phyloP scores from a whole-genome alignment of 2,797 vertebrate species.

The Gymnocypris eckloni region DNA sequence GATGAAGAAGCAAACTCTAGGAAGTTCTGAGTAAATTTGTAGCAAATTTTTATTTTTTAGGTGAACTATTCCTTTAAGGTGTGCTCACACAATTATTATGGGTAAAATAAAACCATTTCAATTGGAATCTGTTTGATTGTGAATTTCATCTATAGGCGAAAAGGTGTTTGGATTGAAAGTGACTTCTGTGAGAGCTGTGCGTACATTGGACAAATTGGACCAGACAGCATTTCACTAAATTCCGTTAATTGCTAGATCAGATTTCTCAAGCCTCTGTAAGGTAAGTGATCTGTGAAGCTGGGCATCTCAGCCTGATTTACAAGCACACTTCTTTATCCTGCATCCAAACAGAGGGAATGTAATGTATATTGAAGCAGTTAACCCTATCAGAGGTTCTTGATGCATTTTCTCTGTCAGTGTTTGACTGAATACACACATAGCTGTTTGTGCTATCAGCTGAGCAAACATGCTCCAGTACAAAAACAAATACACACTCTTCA shows the following conservation, averaged over 20 bases:
- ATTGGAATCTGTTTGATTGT: not conserved
- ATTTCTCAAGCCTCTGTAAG: not conserved
- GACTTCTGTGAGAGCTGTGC: too few species aligned
- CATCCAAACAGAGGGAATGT: not conserved
- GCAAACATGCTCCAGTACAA: conserved; percentile 52
- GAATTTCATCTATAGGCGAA: not conserved
- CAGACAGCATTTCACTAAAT: too few species aligned
- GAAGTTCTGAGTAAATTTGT: too few species aligned
- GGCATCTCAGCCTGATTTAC: conserved; percentile 18
- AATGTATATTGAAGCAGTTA: conserved; percentile 35
- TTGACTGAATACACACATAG: conserved; percentile 33
- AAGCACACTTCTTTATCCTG: not conserved
- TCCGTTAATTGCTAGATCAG: not conserved
- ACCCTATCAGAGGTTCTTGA: not conserved
- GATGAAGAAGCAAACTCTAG: too few species aligned
- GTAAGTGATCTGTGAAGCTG: not conserved
- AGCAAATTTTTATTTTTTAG: not conserved
- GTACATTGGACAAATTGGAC: not conserved
- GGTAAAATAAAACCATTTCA: not conserved
- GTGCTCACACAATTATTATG: not conserved
- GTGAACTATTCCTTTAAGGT: not conserved
- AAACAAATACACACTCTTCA: conserved; percentile 21
- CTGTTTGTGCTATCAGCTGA: conserved; percentile 60
- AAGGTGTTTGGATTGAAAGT: not conserved
- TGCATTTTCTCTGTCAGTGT: conserved; percentile 32